Evolutionary conservation across 2,797 vertebrate genomes (phyloP).

Genomic region (Sebastes kiyomatsui): DNA sequence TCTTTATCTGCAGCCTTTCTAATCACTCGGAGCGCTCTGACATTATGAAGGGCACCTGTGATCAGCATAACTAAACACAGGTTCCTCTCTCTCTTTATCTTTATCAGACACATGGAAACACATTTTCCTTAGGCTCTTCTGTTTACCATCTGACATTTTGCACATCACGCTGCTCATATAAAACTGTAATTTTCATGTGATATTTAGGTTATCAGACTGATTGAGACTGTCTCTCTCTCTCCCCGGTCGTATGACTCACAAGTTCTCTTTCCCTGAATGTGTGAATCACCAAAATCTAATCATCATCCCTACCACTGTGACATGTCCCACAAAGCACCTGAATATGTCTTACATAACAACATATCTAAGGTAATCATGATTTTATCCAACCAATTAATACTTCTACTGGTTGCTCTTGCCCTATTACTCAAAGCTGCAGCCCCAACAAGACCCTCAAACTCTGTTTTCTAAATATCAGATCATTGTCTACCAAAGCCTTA

Average conservation of each 20-base stretch:
- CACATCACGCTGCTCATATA: not conserved
- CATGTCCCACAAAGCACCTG: not conserved
- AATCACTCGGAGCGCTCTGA: constrained; percentile 43
- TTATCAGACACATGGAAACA: not conserved
- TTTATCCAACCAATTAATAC: not conserved
- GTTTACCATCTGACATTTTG: constrained; percentile 26
- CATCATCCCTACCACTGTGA: not conserved
- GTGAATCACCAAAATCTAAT: not conserved
- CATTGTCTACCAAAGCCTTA: not conserved
- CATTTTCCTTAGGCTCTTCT: not conserved
- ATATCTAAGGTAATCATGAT: not conserved
- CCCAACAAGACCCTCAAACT: not conserved
- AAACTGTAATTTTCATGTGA: not conserved
- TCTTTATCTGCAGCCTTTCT: constrained; percentile 37
- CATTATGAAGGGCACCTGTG: constrained; percentile 58
- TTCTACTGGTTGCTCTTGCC: not conserved
- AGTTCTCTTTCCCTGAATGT: not conserved
- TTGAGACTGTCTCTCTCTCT: not conserved
- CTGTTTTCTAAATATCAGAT: not conserved
- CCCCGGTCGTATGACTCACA: not conserved
- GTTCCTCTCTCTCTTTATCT: constrained; percentile 12
- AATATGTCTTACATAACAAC: not conserved
- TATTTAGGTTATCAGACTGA: not conserved
- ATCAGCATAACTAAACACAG: constrained; percentile 53
- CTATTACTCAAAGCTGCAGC: not conserved